A percentile compares a stretch with the other conserved stretches of the same genome.
Evolutionary conservation across 1,140 invertebrate species (phyloP).

Genomic region (Nasonia vitripennis): DNA sequence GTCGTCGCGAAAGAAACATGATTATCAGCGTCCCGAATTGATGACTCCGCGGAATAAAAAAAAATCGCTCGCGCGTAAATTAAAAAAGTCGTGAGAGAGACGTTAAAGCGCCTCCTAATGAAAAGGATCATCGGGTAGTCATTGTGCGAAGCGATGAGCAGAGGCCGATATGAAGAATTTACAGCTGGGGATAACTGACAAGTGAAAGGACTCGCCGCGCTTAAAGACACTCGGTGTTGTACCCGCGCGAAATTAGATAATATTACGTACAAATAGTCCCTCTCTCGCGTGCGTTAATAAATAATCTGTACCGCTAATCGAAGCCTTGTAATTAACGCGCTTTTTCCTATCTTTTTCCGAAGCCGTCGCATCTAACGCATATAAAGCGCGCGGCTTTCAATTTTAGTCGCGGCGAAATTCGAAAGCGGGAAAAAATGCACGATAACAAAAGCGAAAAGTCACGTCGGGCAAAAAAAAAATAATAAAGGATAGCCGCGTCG

Average conservation of each 20-base stretch:
- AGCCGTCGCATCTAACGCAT: background rate
- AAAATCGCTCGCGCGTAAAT: background rate
- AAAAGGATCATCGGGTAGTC: conserved; percentile 17
- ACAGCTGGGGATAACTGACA: background rate
- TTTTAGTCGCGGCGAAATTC: background rate
- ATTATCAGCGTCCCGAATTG: conserved; percentile 14
- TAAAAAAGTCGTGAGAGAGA: conserved; percentile 13
- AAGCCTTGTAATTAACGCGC: background rate
- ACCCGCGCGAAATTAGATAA: conserved; percentile 1
- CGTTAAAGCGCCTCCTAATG: conserved; percentile 12
- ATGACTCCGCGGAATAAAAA: conserved; percentile 11
- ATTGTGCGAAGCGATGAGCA: conserved; percentile 4
- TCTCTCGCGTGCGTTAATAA: background rate
- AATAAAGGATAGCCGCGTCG: background rate
- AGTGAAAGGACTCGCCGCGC: conserved; percentile 12
- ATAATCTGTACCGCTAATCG: background rate
- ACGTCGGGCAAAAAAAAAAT: background rate
- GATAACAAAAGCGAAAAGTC: background rate
- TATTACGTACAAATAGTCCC: background rate
- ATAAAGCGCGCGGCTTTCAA: background rate
- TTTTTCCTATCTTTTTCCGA: background rate
- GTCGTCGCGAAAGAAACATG: background rate
- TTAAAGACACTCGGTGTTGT: background rate
- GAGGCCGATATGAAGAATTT: conserved; percentile 23
- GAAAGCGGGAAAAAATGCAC: background rate